These are phyloP conservation scores for Psephotus haematonotus DNA, from an alignment of 2,113 vertebrate species.

Conservation along the genomic window DNA sequence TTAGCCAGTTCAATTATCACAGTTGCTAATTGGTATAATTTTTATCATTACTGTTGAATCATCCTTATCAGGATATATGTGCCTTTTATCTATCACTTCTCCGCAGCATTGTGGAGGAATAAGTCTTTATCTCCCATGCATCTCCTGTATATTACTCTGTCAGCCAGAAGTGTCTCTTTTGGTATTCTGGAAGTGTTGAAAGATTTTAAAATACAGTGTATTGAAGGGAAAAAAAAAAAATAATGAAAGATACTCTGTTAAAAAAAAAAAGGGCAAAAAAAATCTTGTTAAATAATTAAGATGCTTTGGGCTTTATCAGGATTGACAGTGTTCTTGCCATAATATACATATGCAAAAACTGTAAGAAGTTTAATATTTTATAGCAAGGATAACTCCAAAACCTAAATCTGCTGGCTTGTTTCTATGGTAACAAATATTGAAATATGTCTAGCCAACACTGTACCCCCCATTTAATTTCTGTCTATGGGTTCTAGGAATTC, in stretches of 20 bases:
- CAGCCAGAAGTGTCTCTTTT: neutral
- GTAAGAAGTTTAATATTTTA: conserved; percentile 80
- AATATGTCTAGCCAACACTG: conserved; percentile 74
- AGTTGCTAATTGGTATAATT: neutral
- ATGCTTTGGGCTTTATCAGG: conserved; percentile 56
- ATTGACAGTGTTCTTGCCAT: conserved; percentile 49
- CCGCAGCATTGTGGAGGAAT: neutral
- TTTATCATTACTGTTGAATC: neutral
- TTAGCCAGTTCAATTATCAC: neutral
- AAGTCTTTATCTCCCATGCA: neutral
- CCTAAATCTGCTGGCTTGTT: conserved; percentile 72
- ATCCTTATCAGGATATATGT: neutral
- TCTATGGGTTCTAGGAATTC: conserved; percentile 68
- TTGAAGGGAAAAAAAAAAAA: neutral
- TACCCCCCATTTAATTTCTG: conserved; percentile 67
- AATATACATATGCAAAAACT: conserved; percentile 69
- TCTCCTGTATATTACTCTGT: neutral
- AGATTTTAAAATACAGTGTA: conserved; percentile 15
- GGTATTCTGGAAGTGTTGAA: neutral
- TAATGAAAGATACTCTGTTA: neutral
- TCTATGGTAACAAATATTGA: conserved; percentile 79
- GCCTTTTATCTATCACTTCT: neutral
- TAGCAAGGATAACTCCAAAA: conserved; percentile 74
- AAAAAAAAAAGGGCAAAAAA: neutral
- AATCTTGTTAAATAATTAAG: conserved; percentile 64